Conservation (phyloP, 2,888 invertebrate genomes). For the Caprella mutica region DNA sequence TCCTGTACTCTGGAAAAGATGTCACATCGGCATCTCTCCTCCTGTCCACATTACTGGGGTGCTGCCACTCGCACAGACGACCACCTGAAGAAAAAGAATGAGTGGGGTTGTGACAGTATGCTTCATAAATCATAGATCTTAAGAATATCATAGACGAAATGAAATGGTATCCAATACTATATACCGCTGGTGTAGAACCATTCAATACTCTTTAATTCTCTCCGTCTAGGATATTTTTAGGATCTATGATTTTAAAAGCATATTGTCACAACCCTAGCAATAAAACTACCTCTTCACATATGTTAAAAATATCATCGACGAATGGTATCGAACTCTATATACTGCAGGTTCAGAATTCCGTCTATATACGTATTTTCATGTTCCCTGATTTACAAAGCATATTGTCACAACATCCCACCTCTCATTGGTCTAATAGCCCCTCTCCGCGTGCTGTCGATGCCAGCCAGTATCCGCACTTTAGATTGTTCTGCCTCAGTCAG, state of each 20-base stretch:
- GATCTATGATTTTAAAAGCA: no score
- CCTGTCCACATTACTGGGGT: slow-evolving; percentile 54
- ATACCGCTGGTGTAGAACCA: no score
- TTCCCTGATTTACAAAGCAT: neutral
- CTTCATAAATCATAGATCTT: no score
- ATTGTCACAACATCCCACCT: slow-evolving; percentile 43
- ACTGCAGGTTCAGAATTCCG: neutral
- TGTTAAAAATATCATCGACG: no score
- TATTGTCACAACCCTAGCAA: no score
- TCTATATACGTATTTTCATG: neutral
- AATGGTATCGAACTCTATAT: no score
- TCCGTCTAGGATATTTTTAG: no score
- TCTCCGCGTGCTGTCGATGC: slow-evolving; percentile 68
- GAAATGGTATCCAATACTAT: no score
- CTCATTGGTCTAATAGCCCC: slow-evolving; percentile 68
- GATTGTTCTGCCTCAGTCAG: slow-evolving; percentile 58
- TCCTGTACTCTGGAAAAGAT: slow-evolving; percentile 72
- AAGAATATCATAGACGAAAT: no score
- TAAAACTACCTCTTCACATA: no score
- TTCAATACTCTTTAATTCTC: no score
- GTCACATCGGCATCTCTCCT: slow-evolving; percentile 65
- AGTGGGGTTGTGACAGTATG: no score
- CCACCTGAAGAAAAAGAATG: slow-evolving; percentile 53
- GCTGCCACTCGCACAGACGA: slow-evolving; percentile 61
- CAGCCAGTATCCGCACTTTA: slow-evolving; percentile 61